A percentile compares a stretch with the other conserved stretches of the same genome.
phyloP scores from a whole-genome alignment of 1,140 invertebrate genomes.

The Bradynema listronoti region DNA sequence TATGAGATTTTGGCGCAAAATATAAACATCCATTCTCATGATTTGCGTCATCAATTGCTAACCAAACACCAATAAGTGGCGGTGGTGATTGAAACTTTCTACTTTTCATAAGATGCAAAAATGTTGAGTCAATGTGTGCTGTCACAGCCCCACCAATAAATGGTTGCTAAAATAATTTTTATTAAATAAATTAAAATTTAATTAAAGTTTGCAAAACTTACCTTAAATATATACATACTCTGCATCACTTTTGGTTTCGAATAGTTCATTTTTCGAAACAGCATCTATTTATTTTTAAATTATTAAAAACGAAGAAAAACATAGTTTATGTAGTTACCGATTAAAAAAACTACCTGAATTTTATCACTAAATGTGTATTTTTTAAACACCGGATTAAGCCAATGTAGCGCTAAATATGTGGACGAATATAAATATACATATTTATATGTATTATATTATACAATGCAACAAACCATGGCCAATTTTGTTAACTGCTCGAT shows the following conservation, averaged over 20 bases:
- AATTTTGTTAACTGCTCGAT: slow-evolving; percentile 71
- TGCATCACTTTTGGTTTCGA: slow-evolving; percentile 77
- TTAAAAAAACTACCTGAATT: slow-evolving; percentile 65
- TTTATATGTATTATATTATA: slow-evolving; percentile 7
- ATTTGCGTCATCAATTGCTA: slow-evolving; percentile 83
- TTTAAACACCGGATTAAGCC: slow-evolving; percentile 73
- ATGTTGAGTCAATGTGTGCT: slow-evolving; percentile 79
- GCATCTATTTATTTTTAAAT: too few species aligned
- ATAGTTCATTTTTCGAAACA: slow-evolving; percentile 69
- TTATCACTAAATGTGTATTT: slow-evolving; percentile 75
- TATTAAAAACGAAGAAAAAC: slow-evolving; percentile 42
- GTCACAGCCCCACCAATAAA: slow-evolving; percentile 78
- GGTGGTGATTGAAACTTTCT: slow-evolving; percentile 67
- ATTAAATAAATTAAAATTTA: slow-evolving; percentile 21
- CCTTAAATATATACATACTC: slow-evolving; percentile 96
- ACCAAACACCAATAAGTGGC: slow-evolving; percentile 78
- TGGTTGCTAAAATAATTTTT: slow-evolving; percentile 66
- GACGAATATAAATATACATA: neutral
- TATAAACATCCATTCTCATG: slow-evolving; percentile 86
- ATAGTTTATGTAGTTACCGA: slow-evolving; percentile 3
- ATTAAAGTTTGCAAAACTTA: slow-evolving; percentile 50
- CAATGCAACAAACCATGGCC: slow-evolving; percentile 67
- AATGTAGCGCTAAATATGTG: slow-evolving; percentile 69
- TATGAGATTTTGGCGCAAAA: slow-evolving; percentile 83
- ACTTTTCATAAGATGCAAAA: too few species aligned